Conservation (phyloP, 2,113 vertebrate species). For the Tychaedon coryphoeus region DNA sequence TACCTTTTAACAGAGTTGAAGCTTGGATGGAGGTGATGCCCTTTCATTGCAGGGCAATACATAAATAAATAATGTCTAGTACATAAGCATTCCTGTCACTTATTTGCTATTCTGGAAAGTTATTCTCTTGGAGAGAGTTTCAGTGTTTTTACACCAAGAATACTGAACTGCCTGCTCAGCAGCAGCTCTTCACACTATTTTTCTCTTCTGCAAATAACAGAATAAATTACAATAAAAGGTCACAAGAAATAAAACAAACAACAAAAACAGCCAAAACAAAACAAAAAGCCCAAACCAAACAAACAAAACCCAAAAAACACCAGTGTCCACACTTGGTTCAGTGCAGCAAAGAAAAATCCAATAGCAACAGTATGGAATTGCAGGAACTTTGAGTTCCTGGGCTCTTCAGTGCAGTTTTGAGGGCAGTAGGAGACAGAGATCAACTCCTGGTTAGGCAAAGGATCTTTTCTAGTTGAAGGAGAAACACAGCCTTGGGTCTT, state of each 20-base stretch:
- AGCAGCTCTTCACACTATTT: not conserved
- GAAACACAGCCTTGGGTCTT: slow-evolving; percentile 82
- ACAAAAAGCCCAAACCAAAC: not conserved
- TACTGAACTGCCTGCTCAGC: not conserved
- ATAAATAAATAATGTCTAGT: not conserved
- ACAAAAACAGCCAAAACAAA: not conserved
- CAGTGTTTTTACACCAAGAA: not conserved
- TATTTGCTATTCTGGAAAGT: not conserved
- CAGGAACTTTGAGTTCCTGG: not conserved
- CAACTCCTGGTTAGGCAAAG: not conserved
- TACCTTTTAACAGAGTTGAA: not conserved
- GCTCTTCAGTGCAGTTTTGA: not conserved
- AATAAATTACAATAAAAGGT: not conserved
- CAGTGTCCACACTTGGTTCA: not conserved
- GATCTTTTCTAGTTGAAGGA: slow-evolving; percentile 57
- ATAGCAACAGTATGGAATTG: not conserved
- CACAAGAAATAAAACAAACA: not conserved
- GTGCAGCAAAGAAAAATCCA: not conserved
- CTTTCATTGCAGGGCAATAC: not conserved
- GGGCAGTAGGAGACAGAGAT: not conserved
- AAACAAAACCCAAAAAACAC: not conserved
- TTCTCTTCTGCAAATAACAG: not conserved
- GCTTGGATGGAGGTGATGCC: not conserved
- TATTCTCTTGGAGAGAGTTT: not conserved
- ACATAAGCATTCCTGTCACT: not conserved